These are phyloP conservation scores for Ectemnius continuus DNA, from an alignment of 2,888 invertebrate species.

Conservation along the genomic window DNA sequence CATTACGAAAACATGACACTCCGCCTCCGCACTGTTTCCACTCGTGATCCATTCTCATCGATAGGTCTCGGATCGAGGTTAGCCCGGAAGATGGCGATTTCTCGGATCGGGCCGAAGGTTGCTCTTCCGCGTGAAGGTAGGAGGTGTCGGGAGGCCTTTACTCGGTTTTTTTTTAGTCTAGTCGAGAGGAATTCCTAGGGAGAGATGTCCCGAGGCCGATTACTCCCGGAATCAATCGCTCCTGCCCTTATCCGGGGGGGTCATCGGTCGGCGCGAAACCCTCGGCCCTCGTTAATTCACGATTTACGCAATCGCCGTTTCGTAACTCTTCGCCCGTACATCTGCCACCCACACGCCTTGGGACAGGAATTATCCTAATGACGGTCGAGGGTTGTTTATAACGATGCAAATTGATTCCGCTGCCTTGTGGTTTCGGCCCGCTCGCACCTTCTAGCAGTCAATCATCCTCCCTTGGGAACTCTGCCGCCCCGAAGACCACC, in stretches of 20 bases:
- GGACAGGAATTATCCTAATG: conserved; percentile 73
- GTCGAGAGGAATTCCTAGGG: neutral
- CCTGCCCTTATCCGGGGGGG: conserved; percentile 48
- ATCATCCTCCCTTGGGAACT: conserved; percentile 40
- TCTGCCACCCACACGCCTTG: conserved; percentile 74
- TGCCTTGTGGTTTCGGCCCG: conserved; percentile 64
- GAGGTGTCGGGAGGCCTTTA: neutral
- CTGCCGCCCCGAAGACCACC: conserved; percentile 25
- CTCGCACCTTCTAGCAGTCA: conserved; percentile 44
- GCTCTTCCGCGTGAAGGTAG: neutral
- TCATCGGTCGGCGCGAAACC: conserved; percentile 53
- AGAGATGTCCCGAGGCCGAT: conserved; percentile 33
- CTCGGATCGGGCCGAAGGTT: too few relatives aligned
- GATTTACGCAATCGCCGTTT: conserved; percentile 66
- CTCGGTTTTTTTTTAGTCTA: neutral
- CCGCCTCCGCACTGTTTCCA: too few relatives aligned
- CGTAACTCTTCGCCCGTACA: conserved; percentile 62
- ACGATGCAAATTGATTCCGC: conserved; percentile 67
- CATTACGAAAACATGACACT: too few relatives aligned
- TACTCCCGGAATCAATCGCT: conserved; percentile 54
- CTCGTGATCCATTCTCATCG: too few relatives aligned
- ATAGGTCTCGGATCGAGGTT: too few relatives aligned
- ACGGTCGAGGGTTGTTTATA: conserved; percentile 61
- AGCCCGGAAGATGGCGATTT: too few relatives aligned
- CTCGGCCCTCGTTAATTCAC: conserved; percentile 55